phyloP scores from a whole-genome alignment of 1,140 invertebrate species.

The Lepidostoma basale region DNA sequence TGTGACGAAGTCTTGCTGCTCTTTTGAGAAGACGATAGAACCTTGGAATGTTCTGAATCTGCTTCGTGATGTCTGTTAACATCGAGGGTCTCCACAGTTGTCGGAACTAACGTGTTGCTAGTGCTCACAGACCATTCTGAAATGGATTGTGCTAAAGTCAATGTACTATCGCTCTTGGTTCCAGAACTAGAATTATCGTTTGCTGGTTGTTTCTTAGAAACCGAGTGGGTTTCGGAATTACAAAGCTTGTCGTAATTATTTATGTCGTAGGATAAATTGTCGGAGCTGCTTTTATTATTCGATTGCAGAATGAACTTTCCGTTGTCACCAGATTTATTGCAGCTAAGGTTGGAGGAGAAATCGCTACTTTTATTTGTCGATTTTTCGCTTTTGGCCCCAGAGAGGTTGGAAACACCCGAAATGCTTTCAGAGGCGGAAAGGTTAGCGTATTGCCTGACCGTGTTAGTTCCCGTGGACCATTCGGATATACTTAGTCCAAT shows the following conservation, averaged over 20 bases:
- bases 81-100: slow-evolving; percentile 54
- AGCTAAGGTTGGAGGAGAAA: slow-evolving; percentile 52
- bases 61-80: slow-evolving; percentile 64
- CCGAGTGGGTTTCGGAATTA: slow-evolving; percentile 62
- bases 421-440: slow-evolving; percentile 68
- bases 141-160: slow-evolving; percentile 65
- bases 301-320: slow-evolving; percentile 50
- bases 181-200: slow-evolving; percentile 60
- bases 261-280: slow-evolving; percentile 57
- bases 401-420: slow-evolving; percentile 64
- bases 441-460: slow-evolving; percentile 76
- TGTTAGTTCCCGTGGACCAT: slow-evolving; percentile 83
- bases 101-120: slow-evolving; percentile 63
- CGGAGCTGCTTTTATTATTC: slow-evolving; percentile 59
- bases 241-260: slow-evolving; percentile 65
- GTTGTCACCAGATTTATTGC: slow-evolving; percentile 52
- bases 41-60: slow-evolving; percentile 46
- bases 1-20: not conserved
- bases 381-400: slow-evolving; percentile 66
- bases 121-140: slow-evolving; percentile 68
- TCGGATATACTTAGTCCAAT: slow-evolving; percentile 82
- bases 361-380: slow-evolving; percentile 55
- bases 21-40: not conserved
- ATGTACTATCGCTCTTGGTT: slow-evolving; percentile 66
- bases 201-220: slow-evolving; percentile 55